phyloP scores from a whole-genome alignment of 2,113 vertebrate species.

The Junco hyemalis region DNA sequence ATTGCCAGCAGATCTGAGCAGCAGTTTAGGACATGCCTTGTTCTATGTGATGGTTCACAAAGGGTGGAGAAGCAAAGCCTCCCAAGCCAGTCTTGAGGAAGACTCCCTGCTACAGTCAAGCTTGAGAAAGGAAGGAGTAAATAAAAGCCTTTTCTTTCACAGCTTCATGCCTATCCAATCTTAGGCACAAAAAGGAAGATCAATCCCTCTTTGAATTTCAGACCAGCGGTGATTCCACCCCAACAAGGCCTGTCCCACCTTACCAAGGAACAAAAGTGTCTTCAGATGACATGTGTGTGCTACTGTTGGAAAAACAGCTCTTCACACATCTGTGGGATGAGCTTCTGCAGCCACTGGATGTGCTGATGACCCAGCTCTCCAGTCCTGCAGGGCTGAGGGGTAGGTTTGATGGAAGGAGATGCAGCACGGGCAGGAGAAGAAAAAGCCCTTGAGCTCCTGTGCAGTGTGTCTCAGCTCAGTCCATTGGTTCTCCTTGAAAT shows the following conservation, averaged over 20 bases:
- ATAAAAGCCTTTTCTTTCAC: background rate
- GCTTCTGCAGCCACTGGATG: background rate
- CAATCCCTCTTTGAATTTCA: background rate
- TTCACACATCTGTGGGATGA: fast-evolving
- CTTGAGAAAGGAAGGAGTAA: background rate
- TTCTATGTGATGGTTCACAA: background rate
- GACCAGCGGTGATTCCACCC: background rate
- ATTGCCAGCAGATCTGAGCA: background rate
- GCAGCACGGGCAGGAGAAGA: background rate
- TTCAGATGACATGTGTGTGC: background rate
- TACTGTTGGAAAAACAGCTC: background rate
- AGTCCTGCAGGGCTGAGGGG: fast-evolving
- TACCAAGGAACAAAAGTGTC: background rate
- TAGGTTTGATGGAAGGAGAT: background rate
- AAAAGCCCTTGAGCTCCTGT: background rate
- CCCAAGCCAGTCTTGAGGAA: background rate
- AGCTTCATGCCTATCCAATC: background rate
- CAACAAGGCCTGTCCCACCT: background rate
- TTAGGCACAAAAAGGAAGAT: background rate
- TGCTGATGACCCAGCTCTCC: background rate
- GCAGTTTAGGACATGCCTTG: background rate
- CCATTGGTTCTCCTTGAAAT: background rate
- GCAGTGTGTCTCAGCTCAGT: fast-evolving
- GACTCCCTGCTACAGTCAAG: background rate
- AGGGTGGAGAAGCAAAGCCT: background rate